phyloP scores from a whole-genome alignment of 2,113 vertebrate genomes.

The Poeciliopsis retropinna region DNA sequence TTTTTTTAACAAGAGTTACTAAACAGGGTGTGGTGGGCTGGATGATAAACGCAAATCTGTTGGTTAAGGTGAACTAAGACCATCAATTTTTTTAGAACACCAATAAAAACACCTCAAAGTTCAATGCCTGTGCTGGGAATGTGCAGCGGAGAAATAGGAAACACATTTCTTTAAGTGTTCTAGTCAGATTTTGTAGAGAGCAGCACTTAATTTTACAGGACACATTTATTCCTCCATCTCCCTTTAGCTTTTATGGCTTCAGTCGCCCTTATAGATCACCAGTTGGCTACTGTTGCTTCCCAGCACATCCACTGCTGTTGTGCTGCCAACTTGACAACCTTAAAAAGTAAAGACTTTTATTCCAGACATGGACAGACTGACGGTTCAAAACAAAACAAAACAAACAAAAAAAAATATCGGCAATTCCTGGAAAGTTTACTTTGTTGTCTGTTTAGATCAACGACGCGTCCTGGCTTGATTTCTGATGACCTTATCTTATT shows the following conservation, averaged over 20 bases:
- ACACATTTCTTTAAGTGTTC: constrained; percentile 24
- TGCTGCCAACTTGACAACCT: constrained; percentile 10
- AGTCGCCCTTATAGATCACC: constrained; percentile 40
- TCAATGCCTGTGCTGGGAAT: constrained; percentile 2
- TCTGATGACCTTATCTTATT: background rate
- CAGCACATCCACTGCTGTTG: constrained; percentile 28
- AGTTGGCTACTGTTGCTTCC: constrained; percentile 26
- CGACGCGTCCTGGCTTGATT: background rate
- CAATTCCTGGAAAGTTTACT: background rate
- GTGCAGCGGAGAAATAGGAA: constrained; percentile 12
- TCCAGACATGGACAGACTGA: constrained; percentile 4
- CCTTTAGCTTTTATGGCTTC: constrained; percentile 32
- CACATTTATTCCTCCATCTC: constrained; percentile 39
- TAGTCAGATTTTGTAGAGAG: constrained; percentile 25
- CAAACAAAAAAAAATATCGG: background rate
- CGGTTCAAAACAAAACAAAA: background rate
- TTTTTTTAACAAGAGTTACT: no score
- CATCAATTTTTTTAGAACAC: background rate
- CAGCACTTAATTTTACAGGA: constrained; percentile 42
- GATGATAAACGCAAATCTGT: no score
- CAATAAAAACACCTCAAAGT: background rate
- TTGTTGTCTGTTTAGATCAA: background rate
- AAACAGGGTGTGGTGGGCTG: no score
- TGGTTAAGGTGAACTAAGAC: no score
- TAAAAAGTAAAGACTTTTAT: background rate